Base-by-base conservation (phyloP, 2,797 vertebrate species). In the Rhynchotus rufescens region DNA sequence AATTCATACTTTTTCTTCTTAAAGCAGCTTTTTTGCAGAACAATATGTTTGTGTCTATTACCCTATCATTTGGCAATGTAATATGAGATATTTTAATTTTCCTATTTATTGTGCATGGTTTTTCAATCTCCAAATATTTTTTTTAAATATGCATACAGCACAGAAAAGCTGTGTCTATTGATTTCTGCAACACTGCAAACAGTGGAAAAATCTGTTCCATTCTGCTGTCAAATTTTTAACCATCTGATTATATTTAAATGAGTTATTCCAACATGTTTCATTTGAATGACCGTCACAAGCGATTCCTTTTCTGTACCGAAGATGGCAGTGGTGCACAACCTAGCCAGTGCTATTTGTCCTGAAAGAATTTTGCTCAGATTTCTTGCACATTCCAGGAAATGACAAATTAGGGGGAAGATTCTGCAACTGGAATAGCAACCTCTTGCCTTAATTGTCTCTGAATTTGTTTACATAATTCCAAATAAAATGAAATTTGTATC, bases 31-130 rank as follows among this genome's bases (percentile, higher is more conserved):
- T 97, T 97, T 96, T 95, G 36, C 89, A 82, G 97, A 97, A 98
- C 97, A 98, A 98, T 98, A 98, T 98, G 97, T 96, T 98, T 98
- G 96, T 95, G 96, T 97, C 97, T 98, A 97, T 97, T 97, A 97
- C 96, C 93, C 96, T 95, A 96, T 98, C 97, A 96, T 97, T 98
- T 98, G 98, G 97, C 98, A 98, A 93, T 93, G 96, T 84, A 96
- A 94, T 96, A 96, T 74, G 97, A 98, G 97, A 96, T 98, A 97
- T 97, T 98, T 98, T 97, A 98, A 97, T 96, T 97, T 97, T 97
- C 97, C 97, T 97, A 97, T 97, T 98, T 98, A 97, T 97, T 97
- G 96, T 97, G 96, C 97, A 96, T 96, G 96, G 91, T 88, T 97
- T 97, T 97, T 97, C 97, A 91, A 97, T 97, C 96, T 96, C 97